phyloP scores from a whole-genome alignment of 2,888 invertebrate species.

The Pyrrhosoma nymphula region DNA sequence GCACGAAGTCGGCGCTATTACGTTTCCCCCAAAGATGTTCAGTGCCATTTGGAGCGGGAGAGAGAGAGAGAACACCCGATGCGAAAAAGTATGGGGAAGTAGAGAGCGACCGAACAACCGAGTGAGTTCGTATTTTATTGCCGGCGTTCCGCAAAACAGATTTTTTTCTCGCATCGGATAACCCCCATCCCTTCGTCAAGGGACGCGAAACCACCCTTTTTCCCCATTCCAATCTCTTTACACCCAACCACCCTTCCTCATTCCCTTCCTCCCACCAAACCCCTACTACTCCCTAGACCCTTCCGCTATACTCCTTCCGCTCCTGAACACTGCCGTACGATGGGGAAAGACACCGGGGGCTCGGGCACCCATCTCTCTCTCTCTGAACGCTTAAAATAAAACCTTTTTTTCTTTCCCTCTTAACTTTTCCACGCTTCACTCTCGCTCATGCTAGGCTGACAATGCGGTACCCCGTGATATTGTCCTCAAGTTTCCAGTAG shows the following conservation, averaged over 20 bases:
- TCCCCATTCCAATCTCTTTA: neutral
- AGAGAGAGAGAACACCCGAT: neutral
- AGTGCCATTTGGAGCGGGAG: neutral
- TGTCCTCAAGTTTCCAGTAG: no score
- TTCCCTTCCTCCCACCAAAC: neutral
- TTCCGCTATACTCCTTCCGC: neutral
- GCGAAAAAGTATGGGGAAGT: neutral
- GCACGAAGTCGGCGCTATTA: slow-evolving; percentile 22
- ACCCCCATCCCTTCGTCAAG: neutral
- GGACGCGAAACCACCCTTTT: neutral
- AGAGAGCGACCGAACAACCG: neutral
- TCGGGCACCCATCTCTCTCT: neutral
- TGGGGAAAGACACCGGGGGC: neutral
- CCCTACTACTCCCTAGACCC: neutral
- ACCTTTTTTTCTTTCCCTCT: neutral
- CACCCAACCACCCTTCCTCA: neutral
- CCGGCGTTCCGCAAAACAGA: slow-evolving; percentile 8
- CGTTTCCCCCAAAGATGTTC: slow-evolving; percentile 6
- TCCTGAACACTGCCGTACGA: neutral
- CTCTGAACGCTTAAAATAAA: neutral
- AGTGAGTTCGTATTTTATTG: slow-evolving; percentile 5
- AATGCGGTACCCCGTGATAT: no score
- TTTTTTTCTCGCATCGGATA: slow-evolving; percentile 16
- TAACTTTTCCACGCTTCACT: neutral
- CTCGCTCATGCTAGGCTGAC: neutral